phyloP scores from a whole-genome alignment of 2,113 vertebrate genomes.

The Etheostoma cragini region DNA sequence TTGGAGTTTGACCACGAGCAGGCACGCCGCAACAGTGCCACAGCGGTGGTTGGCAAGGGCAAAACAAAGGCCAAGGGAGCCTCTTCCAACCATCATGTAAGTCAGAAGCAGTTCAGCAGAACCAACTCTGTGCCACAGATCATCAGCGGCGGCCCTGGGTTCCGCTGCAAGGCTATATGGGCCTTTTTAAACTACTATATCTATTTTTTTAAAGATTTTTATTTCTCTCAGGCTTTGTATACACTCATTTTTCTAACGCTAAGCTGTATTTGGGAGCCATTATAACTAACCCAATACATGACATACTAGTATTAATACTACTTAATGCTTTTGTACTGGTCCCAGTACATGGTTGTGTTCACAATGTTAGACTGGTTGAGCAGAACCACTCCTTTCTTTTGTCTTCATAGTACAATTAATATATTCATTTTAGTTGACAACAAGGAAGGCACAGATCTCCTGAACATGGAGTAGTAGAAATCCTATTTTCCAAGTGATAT shows the following conservation, averaged over 20 bases:
- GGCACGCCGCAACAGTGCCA: conserved; percentile 87
- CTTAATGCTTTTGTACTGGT: background rate
- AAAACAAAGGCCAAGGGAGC: conserved; percentile 89
- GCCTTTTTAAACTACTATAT: conserved; percentile 16
- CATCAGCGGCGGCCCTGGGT: conserved; percentile 19
- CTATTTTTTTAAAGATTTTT: background rate
- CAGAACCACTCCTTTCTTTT: background rate
- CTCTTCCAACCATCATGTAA: conserved; percentile 89
- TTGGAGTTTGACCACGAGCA: conserved; percentile 92
- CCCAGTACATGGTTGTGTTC: background rate
- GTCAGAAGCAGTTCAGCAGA: conserved; percentile 84
- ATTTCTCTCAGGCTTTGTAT: conserved; percentile 22
- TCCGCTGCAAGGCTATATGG: conserved; percentile 40
- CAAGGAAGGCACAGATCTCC: background rate
- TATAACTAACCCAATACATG: background rate
- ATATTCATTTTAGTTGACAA: background rate
- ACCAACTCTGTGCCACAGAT: conserved; percentile 68
- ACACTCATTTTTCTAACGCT: background rate
- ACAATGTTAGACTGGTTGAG: background rate
- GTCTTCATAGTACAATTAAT: background rate
- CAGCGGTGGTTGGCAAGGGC: conserved; percentile 65
- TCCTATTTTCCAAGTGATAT: background rate
- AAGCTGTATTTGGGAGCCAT: background rate
- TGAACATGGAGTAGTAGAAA: background rate
- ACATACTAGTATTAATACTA: background rate